Evolutionary conservation across 2,797 vertebrate genomes (phyloP).

Genomic region (Notamacropus eugenii): DNA sequence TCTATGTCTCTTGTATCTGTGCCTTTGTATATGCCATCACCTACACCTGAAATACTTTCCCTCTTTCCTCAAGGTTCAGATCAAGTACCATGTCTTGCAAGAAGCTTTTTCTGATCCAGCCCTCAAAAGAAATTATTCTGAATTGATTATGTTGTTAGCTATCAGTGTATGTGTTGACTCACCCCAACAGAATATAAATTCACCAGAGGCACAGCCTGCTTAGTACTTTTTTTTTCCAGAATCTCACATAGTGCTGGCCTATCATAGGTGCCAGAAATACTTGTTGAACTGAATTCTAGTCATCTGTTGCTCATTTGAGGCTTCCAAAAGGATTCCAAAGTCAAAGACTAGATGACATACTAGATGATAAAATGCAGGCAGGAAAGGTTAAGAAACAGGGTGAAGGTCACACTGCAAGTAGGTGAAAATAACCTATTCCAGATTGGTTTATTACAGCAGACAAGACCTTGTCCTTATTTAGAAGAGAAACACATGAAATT

Average conservation of each 20-base stretch:
- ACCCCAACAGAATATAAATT: not conserved
- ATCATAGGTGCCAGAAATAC: not conserved
- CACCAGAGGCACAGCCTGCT: not conserved
- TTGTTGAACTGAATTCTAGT: not conserved
- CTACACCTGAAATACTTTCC: not conserved
- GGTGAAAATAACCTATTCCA: not conserved
- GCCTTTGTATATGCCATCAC: not conserved
- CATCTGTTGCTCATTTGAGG: constrained; percentile 9
- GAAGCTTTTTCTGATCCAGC: not conserved
- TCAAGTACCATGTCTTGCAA: not conserved
- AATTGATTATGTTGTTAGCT: not conserved
- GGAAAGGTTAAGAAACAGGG: not conserved
- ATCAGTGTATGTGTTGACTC: not conserved
- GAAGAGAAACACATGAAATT: constrained; percentile 22
- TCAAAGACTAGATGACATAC: not conserved
- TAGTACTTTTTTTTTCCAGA: not conserved
- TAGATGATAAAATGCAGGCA: constrained; percentile 6
- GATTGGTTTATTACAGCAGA: not conserved
- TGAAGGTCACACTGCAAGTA: not conserved
- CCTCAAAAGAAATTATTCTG: not conserved
- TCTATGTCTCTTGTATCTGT: not conserved
- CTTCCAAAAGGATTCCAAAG: constrained; percentile 23
- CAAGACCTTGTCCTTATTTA: not conserved
- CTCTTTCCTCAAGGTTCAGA: not conserved
- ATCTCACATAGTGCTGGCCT: not conserved